phyloP scores from a whole-genome alignment of 1,140 invertebrate genomes.

The Drosophila parabipectinata region DNA sequence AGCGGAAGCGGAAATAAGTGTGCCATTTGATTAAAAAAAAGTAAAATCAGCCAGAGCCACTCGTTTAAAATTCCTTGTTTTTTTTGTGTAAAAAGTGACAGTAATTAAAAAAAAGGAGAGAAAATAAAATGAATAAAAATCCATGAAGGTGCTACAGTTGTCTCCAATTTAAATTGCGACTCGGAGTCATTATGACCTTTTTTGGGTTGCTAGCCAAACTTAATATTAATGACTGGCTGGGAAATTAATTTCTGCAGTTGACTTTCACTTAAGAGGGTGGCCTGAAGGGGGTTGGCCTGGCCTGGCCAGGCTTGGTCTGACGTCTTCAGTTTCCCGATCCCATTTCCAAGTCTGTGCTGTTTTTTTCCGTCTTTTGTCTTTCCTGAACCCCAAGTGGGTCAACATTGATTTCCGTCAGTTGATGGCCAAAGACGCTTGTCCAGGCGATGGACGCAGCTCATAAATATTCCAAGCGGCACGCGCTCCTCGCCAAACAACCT shows the following conservation, averaged over 20 bases:
- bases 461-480: slow-evolving; percentile 78
- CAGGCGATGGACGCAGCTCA: slow-evolving; percentile 58
- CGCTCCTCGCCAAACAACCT: slow-evolving; percentile 50
- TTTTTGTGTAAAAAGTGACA: slow-evolving; percentile 31
- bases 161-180: slow-evolving; percentile 34
- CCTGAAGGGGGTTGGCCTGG: not conserved
- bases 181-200: slow-evolving; percentile 67
- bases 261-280: slow-evolving; percentile 59
- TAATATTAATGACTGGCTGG: slow-evolving; percentile 79
- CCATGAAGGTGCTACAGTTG: slow-evolving; percentile 39
- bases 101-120: slow-evolving; percentile 56
- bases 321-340: slow-evolving; percentile 38
- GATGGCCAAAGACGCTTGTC: slow-evolving; percentile 43
- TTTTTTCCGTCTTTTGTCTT: slow-evolving; percentile 2
- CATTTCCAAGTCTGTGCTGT: slow-evolving; percentile 32
- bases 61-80: not conserved
- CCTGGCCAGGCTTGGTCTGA: slow-evolving; percentile 8
- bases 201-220: slow-evolving; percentile 64
- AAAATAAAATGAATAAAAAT: slow-evolving; percentile 1
- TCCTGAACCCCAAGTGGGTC: slow-evolving; percentile 71
- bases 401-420: slow-evolving; percentile 76
- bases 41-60: not conserved
- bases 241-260: slow-evolving; percentile 75
- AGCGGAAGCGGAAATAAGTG: slow-evolving; percentile 68
- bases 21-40: slow-evolving; percentile 45